A percentile compares a stretch with the other conserved stretches of the same genome.
Conservation (phyloP, 37 sponge, comb jelly and placozoan species). For the Beroe forskalii region DNA sequence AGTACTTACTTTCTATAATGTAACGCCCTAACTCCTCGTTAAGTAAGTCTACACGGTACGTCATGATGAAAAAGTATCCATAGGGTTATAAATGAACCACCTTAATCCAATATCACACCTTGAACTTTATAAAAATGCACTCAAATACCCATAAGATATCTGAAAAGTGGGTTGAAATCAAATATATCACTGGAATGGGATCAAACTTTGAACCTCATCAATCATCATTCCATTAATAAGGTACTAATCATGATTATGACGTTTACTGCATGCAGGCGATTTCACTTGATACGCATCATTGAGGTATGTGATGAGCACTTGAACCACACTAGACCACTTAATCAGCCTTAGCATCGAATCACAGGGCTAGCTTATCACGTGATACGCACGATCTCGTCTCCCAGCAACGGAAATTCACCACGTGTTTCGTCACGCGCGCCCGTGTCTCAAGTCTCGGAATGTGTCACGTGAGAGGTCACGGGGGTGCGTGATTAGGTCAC, state of each 20-base stretch:
- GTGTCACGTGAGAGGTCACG: conserved; percentile 46
- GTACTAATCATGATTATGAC: background rate
- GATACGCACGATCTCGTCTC: background rate
- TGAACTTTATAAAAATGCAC: background rate
- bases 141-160: background rate
- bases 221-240: background rate
- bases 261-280: background rate
- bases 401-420: background rate
- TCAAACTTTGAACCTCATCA: too few species aligned
- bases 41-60: too few species aligned
- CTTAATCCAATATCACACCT: too few species aligned
- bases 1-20: too few species aligned
- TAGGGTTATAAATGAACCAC: too few species aligned
- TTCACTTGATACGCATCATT: background rate
- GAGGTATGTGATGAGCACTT: background rate
- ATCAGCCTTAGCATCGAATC: background rate
- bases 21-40: too few species aligned
- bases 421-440: conserved; percentile 24
- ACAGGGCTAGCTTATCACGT: background rate
- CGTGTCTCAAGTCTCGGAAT: conserved; percentile 62
- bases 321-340: background rate
- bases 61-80: too few species aligned
- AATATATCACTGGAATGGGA: too few species aligned
- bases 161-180: background rate
- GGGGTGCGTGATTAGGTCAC: conserved; percentile 34